Percentiles rank a stretch among this genome's conserved stretches.
These are phyloP conservation scores for Podarcis muralis DNA, from an alignment of 2,113 vertebrate species.

Conservation along the genomic window DNA sequence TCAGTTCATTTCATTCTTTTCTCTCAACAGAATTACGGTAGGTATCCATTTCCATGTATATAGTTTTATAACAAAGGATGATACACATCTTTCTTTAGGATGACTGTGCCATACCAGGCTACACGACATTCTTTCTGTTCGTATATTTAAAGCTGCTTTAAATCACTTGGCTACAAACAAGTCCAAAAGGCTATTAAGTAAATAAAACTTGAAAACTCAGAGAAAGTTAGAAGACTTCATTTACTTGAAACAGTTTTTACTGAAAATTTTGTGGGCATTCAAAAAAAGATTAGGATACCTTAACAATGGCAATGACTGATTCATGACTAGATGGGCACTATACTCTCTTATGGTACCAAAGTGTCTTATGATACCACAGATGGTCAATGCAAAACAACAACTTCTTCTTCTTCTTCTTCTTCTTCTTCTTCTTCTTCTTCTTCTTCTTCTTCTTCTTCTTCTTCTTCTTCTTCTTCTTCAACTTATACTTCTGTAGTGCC, in stretches of 20 bases:
- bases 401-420: no score
- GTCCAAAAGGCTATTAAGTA: conserved; percentile 56
- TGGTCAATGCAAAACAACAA: neutral
- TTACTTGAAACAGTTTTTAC: conserved; percentile 31
- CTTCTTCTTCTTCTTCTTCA: conserved; percentile 16
- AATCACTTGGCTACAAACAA: conserved; percentile 81
- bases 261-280: conserved; percentile 28
- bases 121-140: conserved; percentile 83
- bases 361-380: neutral
- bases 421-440: no score
- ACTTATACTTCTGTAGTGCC: conserved; percentile 38
- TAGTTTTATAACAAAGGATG: conserved; percentile 58
- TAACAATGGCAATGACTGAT: conserved; percentile 4
- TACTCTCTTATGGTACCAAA: no score
- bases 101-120: conserved; percentile 87
- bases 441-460: no score
- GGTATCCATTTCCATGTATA: conserved; percentile 44
- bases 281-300: conserved; percentile 21
- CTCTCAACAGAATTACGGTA: conserved; percentile 60
- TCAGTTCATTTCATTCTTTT: conserved; percentile 57
- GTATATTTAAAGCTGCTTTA: conserved; percentile 80
- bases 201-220: conserved; percentile 29
- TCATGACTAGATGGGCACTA: conserved; percentile 7
- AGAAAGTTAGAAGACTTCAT: conserved; percentile 17
- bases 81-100: conserved; percentile 76